Conservation (phyloP, 2,888 invertebrate species). For the Himalopsyche anomala region DNA sequence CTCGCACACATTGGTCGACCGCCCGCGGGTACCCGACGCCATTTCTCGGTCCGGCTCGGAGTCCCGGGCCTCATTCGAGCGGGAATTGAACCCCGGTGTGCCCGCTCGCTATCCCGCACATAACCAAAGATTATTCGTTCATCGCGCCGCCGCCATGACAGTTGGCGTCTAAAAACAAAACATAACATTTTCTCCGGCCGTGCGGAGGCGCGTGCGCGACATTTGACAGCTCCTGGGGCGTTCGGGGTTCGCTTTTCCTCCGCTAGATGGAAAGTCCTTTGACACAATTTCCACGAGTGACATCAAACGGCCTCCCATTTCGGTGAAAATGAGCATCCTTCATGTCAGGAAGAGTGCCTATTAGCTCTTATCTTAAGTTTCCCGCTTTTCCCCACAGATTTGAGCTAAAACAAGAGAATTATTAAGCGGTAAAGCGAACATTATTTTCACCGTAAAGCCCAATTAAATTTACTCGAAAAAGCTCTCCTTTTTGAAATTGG, state of each 20-base stretch:
- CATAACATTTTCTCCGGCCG: constrained; percentile 69
- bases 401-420: not conserved
- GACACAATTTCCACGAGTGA: constrained; percentile 2
- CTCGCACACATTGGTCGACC: constrained; percentile 70
- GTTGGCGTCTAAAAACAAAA: constrained; percentile 74
- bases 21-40: constrained; percentile 69
- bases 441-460: too few species aligned
- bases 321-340: too few species aligned
- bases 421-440: not conserved
- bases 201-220: constrained; percentile 69
- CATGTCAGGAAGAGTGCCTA: too few species aligned
- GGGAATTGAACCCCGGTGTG: not conserved
- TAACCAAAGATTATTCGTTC: constrained; percentile 68
- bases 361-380: not conserved
- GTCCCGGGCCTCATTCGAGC: constrained; percentile 28
- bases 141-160: constrained; percentile 76
- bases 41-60: constrained; percentile 41
- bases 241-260: constrained; percentile 34
- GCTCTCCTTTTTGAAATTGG: too few species aligned
- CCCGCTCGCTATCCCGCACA: constrained; percentile 68
- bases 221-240: constrained; percentile 57
- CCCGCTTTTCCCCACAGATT: not conserved
- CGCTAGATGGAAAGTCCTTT: constrained; percentile 32
- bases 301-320: too few species aligned
- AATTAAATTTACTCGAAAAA: too few species aligned